A percentile compares a stretch with the other conserved stretches of the same genome.
These are phyloP conservation scores for Schizothorax lantsangensis DNA, from an alignment of 2,797 vertebrate genomes.

Conservation along the genomic window DNA sequence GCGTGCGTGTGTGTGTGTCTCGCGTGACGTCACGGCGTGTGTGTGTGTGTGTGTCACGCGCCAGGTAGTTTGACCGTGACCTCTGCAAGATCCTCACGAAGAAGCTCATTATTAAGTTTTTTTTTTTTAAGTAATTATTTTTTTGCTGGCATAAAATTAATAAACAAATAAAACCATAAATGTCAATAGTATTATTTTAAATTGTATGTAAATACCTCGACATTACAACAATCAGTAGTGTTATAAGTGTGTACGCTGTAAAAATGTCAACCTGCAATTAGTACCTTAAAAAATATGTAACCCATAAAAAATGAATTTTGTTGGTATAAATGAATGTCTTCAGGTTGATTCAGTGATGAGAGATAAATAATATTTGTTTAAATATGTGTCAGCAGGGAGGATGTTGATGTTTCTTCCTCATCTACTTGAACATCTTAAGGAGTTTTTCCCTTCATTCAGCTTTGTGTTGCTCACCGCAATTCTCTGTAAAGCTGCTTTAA, in stretches of 20 bases:
- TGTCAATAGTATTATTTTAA: neutral
- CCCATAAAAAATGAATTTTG: neutral
- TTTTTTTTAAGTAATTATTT: too few species aligned
- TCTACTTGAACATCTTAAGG: too few species aligned
- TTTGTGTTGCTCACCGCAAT: neutral
- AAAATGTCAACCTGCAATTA: neutral
- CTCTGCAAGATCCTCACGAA: neutral
- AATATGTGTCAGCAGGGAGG: neutral
- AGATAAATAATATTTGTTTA: neutral
- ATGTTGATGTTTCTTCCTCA: neutral
- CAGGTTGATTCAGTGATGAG: neutral
- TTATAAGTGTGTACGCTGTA: too few species aligned
- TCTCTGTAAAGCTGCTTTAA: neutral
- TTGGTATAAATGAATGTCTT: neutral
- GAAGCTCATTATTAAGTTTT: neutral
- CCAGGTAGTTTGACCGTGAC: neutral
- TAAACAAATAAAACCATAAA: too few species aligned
- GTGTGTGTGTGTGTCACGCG: neutral
- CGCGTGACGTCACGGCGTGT: constrained; percentile 30
- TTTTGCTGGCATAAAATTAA: too few species aligned
- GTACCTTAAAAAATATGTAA: neutral
- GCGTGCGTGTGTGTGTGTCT: neutral
- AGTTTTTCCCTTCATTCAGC: neutral
- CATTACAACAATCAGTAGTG: neutral
- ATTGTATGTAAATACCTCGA: neutral